Evolutionary conservation across 2,113 vertebrate species (phyloP), one percentile per base, ranked within the genome.

Genomic region (Colistium nudipinnis): DNA sequence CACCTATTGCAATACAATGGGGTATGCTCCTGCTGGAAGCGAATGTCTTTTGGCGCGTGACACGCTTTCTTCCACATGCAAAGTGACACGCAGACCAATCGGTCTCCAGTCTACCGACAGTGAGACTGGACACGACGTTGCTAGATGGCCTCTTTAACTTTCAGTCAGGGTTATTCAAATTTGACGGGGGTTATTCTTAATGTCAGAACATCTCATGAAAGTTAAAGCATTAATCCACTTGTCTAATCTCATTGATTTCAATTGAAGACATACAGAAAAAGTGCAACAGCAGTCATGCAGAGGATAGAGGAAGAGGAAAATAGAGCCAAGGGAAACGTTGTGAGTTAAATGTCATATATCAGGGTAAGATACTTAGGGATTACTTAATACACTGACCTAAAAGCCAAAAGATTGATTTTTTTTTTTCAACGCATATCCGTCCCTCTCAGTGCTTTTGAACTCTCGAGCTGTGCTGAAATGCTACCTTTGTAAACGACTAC

Each of bases 401-500:
- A 71, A 87, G 88, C 89, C 92, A 91, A 90, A 86, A 84, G 19
- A 83, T 78, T 78, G 76, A 71, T 89, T 89, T 87, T 62, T 45
- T 71, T 74, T 52, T 60, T 56, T 54, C 30, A 17, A 52, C 44
- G 60, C 74, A 52, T 74, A 68, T 77, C 31, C 71, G 39, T 84
- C 71, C 67, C 56, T n/a, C 36, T 24, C 33, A 76, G 59, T 76
- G 38, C 52, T 83, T 77, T 87, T 52, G 63, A 56, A 35, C 55
- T 75, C 62, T 61, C 67, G 67, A 63, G 51, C 59, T 77, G 66
- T 78, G 76, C 80, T 81, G 49, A 78, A 66, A 78, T 72, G 68
- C 51, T 84, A 70, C 76, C 63, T 80, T 52, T 74, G 74, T 90
- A 67, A n/a, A 82, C 43, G 12, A 85, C 87, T 89, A 87, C 88